phyloP scores from a whole-genome alignment of 2,888 invertebrate species.

The Pandemis cinnamomeana region DNA sequence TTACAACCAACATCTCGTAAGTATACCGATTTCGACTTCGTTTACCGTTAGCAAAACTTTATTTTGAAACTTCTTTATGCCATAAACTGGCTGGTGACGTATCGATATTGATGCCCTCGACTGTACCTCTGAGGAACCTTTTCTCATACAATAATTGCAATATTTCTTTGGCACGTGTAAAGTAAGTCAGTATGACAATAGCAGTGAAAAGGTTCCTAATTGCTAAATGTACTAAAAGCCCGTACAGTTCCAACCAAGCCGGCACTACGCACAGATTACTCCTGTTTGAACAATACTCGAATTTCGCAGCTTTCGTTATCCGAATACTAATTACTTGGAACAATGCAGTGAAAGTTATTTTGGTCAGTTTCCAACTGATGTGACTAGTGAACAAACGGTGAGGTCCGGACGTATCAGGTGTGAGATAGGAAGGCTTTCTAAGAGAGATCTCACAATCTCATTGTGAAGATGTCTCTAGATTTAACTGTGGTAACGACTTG shows the following conservation, averaged over 20 bases:
- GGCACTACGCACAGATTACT: conserved; percentile 15
- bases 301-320: conserved; percentile 41
- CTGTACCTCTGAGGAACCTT: too few relatives aligned
- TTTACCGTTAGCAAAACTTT: too few relatives aligned
- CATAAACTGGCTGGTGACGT: too few relatives aligned
- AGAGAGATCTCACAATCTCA: conserved; percentile 26
- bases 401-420: conserved; percentile 21
- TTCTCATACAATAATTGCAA: too few relatives aligned
- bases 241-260: neutral
- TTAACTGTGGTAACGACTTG: neutral
- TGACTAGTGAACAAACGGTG: conserved; percentile 22
- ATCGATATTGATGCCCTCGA: too few relatives aligned
- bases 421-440: conserved; percentile 40
- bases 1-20: too few relatives aligned
- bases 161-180: too few relatives aligned
- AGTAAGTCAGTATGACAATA: too few relatives aligned
- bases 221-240: neutral
- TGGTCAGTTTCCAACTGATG: conserved; percentile 39
- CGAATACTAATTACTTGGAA: conserved; percentile 36
- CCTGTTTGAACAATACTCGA: conserved; percentile 37
- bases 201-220: neutral
- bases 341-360: conserved; percentile 41
- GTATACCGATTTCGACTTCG: too few relatives aligned
- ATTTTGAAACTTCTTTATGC: too few relatives aligned
- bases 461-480: conserved; percentile 12